These are phyloP conservation scores for Itoplectis maculator DNA, from an alignment of 2,888 invertebrate species.

Conservation along the genomic window DNA sequence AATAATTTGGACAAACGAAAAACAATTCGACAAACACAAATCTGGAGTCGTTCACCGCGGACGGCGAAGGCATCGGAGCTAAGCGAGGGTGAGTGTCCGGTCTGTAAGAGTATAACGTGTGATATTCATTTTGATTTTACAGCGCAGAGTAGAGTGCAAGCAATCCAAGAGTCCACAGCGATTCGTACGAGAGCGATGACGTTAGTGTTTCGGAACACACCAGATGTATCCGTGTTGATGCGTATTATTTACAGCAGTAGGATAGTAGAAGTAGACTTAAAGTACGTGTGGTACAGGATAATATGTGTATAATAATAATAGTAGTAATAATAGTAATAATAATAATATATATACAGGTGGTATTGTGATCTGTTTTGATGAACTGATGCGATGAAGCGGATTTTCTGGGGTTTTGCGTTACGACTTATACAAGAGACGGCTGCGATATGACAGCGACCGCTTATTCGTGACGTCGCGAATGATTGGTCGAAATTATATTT, in stretches of 20 bases:
- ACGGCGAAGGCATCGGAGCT: conserved; percentile 20
- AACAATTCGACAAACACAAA: conserved; percentile 22
- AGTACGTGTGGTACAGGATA: conserved; percentile 66
- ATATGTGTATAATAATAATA: conserved; percentile 72
- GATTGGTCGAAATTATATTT: conserved; percentile 36
- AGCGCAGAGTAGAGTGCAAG: conserved; percentile 82
- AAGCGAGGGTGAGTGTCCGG: conserved; percentile 27
- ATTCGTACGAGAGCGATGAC: conserved; percentile 83
- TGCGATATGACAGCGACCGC: conserved; percentile 47
- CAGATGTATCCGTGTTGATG: conserved; percentile 83
- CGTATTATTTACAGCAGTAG: conserved; percentile 84
- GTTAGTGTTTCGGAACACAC: conserved; percentile 84
- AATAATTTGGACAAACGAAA: conserved; percentile 16
- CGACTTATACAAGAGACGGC: conserved; percentile 33
- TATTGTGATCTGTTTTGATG: conserved; percentile 79
- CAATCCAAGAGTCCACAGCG: conserved; percentile 84
- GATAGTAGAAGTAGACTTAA: conserved; percentile 77
- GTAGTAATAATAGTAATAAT: too few relatives aligned
- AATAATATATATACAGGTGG: conserved; percentile 79
- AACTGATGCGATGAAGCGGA: conserved; percentile 82
- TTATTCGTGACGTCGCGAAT: conserved; percentile 51
- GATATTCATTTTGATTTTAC: conserved; percentile 50
- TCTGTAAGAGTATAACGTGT: conserved; percentile 26
- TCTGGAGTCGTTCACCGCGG: conserved; percentile 45
- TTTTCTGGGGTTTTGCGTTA: conserved; percentile 61